A percentile compares a stretch with the other conserved stretches of the same genome.
These are phyloP conservation scores for Smutsia temminckii DNA, from an alignment of 2,797 vertebrate species.

Conservation along the genomic window DNA sequence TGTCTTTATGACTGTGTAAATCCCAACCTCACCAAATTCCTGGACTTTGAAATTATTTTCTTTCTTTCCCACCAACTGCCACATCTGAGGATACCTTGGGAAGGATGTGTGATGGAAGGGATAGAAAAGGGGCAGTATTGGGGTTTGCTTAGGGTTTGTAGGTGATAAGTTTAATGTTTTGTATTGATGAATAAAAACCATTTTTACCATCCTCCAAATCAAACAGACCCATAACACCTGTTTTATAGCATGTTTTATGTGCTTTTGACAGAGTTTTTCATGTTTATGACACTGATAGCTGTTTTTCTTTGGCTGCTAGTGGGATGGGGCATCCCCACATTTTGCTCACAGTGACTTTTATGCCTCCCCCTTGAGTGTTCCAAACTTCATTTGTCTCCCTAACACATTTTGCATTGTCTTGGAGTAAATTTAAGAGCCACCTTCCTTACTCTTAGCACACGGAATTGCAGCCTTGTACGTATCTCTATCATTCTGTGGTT, in stretches of 20 bases:
- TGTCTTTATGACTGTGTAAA: neutral
- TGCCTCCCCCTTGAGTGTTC: neutral
- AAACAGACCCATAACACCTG: neutral
- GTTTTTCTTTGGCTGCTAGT: neutral
- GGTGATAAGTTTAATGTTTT: neutral
- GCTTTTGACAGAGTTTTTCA: neutral
- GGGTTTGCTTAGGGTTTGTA: neutral
- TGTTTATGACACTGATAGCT: neutral
- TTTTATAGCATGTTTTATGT: neutral
- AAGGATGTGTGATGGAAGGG: neutral
- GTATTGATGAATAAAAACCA: neutral
- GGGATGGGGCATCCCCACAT: neutral
- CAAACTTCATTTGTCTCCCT: neutral
- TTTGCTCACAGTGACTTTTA: neutral
- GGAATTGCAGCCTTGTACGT: too few species aligned
- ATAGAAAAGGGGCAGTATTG: neutral
- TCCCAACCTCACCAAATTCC: neutral
- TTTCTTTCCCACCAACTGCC: neutral
- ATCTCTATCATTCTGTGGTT: neutral
- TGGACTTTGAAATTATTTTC: neutral
- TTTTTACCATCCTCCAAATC: neutral
- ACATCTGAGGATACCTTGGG: neutral
- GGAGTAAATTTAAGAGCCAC: neutral
- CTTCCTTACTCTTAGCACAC: neutral
- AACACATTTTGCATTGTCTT: neutral